Evolutionary conservation across 1,140 invertebrate species (phyloP), one percentile per base, ranked within the genome.

Genomic region (Procambarus clarkii): DNA sequence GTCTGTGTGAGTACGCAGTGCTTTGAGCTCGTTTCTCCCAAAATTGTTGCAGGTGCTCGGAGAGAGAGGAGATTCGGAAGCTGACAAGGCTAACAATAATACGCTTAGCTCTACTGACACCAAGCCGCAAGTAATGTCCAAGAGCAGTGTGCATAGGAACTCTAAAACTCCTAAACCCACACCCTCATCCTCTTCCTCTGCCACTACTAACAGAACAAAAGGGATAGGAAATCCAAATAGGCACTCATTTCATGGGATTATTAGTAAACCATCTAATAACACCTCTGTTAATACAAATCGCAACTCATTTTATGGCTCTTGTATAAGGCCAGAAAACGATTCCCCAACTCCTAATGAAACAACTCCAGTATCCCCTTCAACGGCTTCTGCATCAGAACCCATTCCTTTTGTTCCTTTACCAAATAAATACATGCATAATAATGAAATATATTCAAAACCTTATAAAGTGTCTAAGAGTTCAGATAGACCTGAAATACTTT

Each of bases 11-110:
- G 69, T 74, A 18, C 11, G 69, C 69, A 74, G n/a, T 34, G 69
- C 69, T 74, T 74, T 74, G 69, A 74, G 69, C 79, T 88, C 69
- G 79, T 74, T 85, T 90, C 74, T 91, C 88, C 82, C 60, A 79
- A 85, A 71, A 79, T 58, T 91, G 58, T 91, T 91, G 50, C 88
- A 91, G 88, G 83, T 91, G 88, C 88, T 85, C n/a, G 88, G 77
- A 18, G 88, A 91, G 83, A 91, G 50, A 60, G 81, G 88, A 85
- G 82, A 91, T 58, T 91, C 83, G 88, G 88, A 91, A 69, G 88
- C 88, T 71, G 88, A 91, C 88, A 91, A 78, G 88, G 88, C 81
- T 64, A 91, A 91, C 82, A 91, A 91, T 91, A 91, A 91, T 82
- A 91, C 88, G 58, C 88, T 91, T 78, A 91, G 86, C 77, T 45